Base-by-base conservation (phyloP, 2,113 vertebrate genomes). In the Athene noctua region DNA sequence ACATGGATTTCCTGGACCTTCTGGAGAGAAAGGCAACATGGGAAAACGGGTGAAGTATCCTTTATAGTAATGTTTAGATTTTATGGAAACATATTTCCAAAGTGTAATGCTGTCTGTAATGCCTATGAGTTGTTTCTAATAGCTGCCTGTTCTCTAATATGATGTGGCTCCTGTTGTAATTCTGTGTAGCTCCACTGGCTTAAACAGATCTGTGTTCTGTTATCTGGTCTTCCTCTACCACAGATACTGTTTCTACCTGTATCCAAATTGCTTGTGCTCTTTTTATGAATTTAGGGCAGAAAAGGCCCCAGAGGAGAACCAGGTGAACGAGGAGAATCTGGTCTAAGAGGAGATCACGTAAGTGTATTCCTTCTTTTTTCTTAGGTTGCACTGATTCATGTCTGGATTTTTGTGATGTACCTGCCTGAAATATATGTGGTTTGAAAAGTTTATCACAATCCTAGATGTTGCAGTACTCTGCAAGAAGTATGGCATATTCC, bases 311-410 rank as follows among this genome's bases (percentile, higher is more conserved):
- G 73, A 91, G 98, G 99, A 86, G 96, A 96, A 72, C 54, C 84
- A 26, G 98, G 98, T 36, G 92, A 96, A 9, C 94, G 57, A 84
- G 99, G 99, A 94, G 92, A 98, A 81, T 95, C 86, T 97, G 99
- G 98, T 77, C 89, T 99, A 66, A 98, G 98, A 98, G 99, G 99
- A 95, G 98, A 99, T 96, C 97, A 97, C 93, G 99, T 99, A 83
- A 98, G 98, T 95, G 26, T 72, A 66, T 51, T 72, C 20, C 29
- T 86, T 83, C 59, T 25, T 80, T 51, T 86, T 73, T 47, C 8
- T 42, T 67, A 11, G 15, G 6, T 66, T 86, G 42, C 49, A 29
- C 32, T 57, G 49, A 42, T 66, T 67, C 58, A 21, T 8, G 5
- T 17, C 38, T 67, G 2, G 1, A 36, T 86, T 95, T 86, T 82